These are phyloP conservation scores for Calvadosia cruxmelitensis DNA, from an alignment of 30 jellyfish, hydroid and myxozoan species.

Conservation along the genomic window DNA sequence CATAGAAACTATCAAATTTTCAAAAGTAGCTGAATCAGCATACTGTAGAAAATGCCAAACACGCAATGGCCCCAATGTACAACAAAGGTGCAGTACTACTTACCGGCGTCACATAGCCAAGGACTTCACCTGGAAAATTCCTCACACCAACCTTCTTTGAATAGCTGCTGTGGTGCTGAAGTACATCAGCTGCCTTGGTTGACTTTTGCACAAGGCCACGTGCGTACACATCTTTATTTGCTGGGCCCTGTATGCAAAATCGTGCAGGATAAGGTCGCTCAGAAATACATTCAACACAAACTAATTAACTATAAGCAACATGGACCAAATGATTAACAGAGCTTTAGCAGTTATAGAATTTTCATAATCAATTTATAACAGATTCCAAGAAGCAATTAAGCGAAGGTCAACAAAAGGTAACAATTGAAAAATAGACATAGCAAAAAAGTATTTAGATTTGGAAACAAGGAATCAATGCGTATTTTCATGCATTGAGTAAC, in stretches of 20 bases:
- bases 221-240: constrained; percentile 17
- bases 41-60: background rate
- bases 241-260: background rate
- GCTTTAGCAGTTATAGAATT: too few relatives aligned
- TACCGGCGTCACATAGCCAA: constrained; percentile 93
- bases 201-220: constrained; percentile 38
- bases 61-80: too few relatives aligned
- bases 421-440: background rate
- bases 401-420: background rate
- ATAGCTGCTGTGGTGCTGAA: constrained; percentile 44
- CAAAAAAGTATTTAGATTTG: too few relatives aligned
- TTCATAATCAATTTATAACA: too few relatives aligned
- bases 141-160: constrained; percentile 12
- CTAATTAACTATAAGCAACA: background rate
- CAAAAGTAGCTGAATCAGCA: background rate
- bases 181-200: constrained; percentile 28
- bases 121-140: constrained; percentile 49
- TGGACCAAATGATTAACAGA: background rate
- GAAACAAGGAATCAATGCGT: too few relatives aligned
- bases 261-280: background rate
- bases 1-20: background rate
- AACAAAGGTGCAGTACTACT: constrained; percentile 18
- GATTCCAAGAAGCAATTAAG: too few relatives aligned
- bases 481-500: too few relatives aligned
- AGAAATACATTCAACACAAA: too few relatives aligned